These are phyloP conservation scores for Galeopterus variegatus DNA, from an alignment of 2,113 vertebrate species.

Conservation along the genomic window DNA sequence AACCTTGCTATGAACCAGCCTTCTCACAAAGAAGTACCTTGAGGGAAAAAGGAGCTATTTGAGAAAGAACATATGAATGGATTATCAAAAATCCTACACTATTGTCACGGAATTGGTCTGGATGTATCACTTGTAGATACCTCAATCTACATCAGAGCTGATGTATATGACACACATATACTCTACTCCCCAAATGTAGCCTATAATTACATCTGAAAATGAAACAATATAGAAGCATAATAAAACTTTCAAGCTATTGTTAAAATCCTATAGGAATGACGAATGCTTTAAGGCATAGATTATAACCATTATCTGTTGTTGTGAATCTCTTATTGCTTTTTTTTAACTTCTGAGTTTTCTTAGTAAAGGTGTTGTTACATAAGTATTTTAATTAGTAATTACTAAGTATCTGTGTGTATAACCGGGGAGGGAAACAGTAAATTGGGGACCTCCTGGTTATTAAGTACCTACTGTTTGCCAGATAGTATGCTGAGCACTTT, in stretches of 20 bases:
- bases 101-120: background rate
- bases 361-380: background rate
- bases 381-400: conserved; percentile 58
- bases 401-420: conserved; percentile 4
- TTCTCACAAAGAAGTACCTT: background rate
- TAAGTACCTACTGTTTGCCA: background rate
- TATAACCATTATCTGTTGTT: background rate
- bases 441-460: background rate
- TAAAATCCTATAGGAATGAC: background rate
- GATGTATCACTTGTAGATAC: background rate
- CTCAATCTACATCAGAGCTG: background rate
- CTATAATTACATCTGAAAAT: background rate
- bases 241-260: background rate
- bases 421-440: background rate
- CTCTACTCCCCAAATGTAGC: background rate
- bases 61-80: background rate
- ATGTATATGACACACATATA: background rate
- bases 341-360: conserved; percentile 26
- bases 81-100: background rate
- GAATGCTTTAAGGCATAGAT: background rate
- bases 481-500: background rate
- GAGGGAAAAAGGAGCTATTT: background rate
- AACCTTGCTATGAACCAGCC: background rate
- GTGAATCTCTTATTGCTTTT: background rate
- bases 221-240: background rate